phyloP scores from a whole-genome alignment of 1,140 invertebrate genomes.

The Diorhabda elongata region DNA sequence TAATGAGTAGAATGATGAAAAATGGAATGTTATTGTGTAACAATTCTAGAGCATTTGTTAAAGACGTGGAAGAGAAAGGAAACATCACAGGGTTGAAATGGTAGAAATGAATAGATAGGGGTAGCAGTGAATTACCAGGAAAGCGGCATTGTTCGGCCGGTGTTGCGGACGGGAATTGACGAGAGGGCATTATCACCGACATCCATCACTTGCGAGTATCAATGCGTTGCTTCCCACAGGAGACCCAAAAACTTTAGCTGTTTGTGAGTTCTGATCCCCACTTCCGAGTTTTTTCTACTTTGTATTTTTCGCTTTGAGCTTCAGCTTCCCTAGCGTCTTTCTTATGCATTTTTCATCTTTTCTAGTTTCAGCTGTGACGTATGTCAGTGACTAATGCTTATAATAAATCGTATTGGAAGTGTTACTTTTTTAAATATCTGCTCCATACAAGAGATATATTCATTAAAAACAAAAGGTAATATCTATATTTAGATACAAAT shows the following conservation, averaged over 20 bases:
- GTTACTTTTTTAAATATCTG: neutral
- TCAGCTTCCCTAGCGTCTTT: conserved; percentile 36
- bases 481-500: too few species aligned
- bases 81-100: conserved; percentile 18
- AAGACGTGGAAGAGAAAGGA: conserved; percentile 36
- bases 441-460: neutral
- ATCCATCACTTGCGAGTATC: conserved; percentile 49
- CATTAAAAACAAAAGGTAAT: too few species aligned
- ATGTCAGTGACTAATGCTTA: conserved; percentile 35
- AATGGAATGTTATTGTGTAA: conserved; percentile 40
- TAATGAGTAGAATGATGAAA: conserved; percentile 35
- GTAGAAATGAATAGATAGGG: conserved; percentile 45
- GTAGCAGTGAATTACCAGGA: conserved; percentile 44
- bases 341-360: conserved; percentile 45
- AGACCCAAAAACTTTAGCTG: conserved; percentile 45
- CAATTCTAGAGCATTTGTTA: conserved; percentile 42
- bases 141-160: conserved; percentile 45
- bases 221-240: conserved; percentile 48
- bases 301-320: conserved; percentile 39
- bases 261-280: conserved; percentile 40
- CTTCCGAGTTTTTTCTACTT: conserved; percentile 39
- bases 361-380: conserved; percentile 45
- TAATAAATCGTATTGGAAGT: conserved; percentile 10
- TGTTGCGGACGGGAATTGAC: conserved; percentile 49
- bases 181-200: conserved; percentile 48